Conservation (phyloP, 2,797 vertebrate genomes). For the Sarcophilus harrisii region DNA sequence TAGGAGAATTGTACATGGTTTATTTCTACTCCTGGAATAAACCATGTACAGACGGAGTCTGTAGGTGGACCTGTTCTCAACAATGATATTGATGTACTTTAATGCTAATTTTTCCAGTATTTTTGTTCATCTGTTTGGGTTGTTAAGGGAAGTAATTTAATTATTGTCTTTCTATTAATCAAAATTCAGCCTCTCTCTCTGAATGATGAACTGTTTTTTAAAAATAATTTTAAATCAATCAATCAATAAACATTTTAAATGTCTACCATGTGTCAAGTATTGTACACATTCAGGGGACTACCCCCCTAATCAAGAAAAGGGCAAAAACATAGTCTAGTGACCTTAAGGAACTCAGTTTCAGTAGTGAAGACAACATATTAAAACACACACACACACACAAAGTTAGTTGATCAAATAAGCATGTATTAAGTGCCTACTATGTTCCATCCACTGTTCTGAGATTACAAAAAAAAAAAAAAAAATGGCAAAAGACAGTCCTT, state of each 20-base stretch:
- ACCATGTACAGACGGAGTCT: constrained; percentile 2
- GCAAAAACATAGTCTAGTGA: not conserved
- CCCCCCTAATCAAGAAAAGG: not conserved
- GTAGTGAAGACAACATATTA: not conserved
- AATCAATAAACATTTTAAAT: not conserved
- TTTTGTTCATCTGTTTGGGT: constrained; percentile 38
- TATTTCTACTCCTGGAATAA: constrained; percentile 30
- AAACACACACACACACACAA: not conserved
- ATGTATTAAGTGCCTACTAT: not conserved
- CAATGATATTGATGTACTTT: constrained; percentile 15
- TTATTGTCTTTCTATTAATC: constrained; percentile 6
- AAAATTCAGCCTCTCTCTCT: constrained; percentile 11
- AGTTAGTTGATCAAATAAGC: not conserved
- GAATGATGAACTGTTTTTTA: not conserved
- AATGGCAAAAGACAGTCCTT: not conserved
- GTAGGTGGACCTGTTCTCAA: constrained; percentile 27
- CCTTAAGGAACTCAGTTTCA: not conserved
- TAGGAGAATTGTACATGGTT: not conserved
- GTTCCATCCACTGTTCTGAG: not conserved
- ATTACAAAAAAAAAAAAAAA: too few species aligned
- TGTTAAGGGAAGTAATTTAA: constrained; percentile 41
- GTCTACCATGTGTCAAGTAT: not conserved
- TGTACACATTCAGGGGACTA: not conserved
- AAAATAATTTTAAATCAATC: not conserved
- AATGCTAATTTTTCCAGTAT: constrained; percentile 21